Conservation (phyloP, 2,888 invertebrate genomes). For the Andricus curvator region DNA sequence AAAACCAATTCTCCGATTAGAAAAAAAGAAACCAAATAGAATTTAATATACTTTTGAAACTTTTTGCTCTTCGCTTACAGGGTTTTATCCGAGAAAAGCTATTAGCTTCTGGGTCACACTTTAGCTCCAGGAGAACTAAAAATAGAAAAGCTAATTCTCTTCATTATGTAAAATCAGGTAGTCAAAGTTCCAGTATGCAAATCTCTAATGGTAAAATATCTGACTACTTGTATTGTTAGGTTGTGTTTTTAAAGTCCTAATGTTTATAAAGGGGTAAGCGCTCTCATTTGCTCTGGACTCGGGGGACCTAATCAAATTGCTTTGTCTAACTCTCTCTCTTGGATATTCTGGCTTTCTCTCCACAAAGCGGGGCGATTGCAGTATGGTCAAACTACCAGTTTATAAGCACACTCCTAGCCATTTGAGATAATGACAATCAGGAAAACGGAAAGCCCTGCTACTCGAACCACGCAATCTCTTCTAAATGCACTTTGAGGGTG, state of each 20-base stretch:
- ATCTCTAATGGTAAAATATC: not conserved
- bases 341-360: constrained; percentile 8
- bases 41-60: too few species aligned
- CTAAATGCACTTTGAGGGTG: constrained; percentile 69
- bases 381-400: constrained; percentile 36
- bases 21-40: too few species aligned
- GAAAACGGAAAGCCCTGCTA: constrained; percentile 58
- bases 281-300: constrained; percentile 4
- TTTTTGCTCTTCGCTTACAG: too few species aligned
- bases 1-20: too few species aligned
- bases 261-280: constrained; percentile 13
- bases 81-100: too few species aligned
- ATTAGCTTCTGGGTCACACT: too few species aligned
- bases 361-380: constrained; percentile 34
- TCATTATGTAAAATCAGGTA: not conserved
- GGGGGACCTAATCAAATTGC: constrained; percentile 35
- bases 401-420: constrained; percentile 36
- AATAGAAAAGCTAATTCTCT: not conserved
- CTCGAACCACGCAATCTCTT: constrained; percentile 68
- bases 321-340: constrained; percentile 23
- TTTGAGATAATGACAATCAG: constrained; percentile 60
- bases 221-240: not conserved
- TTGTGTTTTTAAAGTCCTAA: constrained; percentile 31
- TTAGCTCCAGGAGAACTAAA: not conserved
- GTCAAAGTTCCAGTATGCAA: constrained; percentile 17